phyloP scores from a whole-genome alignment of 2,797 vertebrate species.

The Lepidocolaptes lacrymiger region DNA sequence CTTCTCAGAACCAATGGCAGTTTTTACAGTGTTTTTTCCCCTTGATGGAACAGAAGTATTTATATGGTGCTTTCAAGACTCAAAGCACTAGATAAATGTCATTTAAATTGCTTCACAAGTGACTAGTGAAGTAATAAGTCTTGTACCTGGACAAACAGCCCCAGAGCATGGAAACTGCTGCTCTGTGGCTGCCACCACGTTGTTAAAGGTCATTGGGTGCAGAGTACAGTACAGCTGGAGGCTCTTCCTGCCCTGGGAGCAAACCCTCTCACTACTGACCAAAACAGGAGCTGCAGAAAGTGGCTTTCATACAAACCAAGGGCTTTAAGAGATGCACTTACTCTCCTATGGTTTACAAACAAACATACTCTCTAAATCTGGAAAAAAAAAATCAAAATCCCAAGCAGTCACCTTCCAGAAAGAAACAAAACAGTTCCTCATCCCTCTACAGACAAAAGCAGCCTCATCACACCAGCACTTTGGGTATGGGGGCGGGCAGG shows the following conservation, averaged over 20 bases:
- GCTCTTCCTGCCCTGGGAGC: not conserved
- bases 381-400: not conserved
- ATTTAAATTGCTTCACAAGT: not conserved
- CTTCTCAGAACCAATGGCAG: not conserved
- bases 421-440: not conserved
- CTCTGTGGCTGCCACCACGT: not conserved
- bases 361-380: not conserved
- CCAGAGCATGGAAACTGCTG: not conserved
- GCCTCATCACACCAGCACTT: not conserved
- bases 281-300: not conserved
- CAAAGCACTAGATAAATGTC: not conserved
- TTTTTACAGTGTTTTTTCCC: not conserved
- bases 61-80: not conserved
- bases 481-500: not conserved
- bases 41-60: conserved; percentile 2
- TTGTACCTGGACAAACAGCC: not conserved
- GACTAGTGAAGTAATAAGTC: not conserved
- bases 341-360: not conserved
- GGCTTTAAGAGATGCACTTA: not conserved
- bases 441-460: not conserved
- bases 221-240: conserved; percentile 4
- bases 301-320: not conserved
- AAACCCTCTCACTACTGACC: not conserved
- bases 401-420: not conserved
- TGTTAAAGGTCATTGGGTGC: conserved; percentile 24